A percentile compares a stretch with the other conserved stretches of the same genome.
These are phyloP conservation scores for Bothrops jararaca DNA, from an alignment of 2,113 vertebrate genomes.

Conservation along the genomic window DNA sequence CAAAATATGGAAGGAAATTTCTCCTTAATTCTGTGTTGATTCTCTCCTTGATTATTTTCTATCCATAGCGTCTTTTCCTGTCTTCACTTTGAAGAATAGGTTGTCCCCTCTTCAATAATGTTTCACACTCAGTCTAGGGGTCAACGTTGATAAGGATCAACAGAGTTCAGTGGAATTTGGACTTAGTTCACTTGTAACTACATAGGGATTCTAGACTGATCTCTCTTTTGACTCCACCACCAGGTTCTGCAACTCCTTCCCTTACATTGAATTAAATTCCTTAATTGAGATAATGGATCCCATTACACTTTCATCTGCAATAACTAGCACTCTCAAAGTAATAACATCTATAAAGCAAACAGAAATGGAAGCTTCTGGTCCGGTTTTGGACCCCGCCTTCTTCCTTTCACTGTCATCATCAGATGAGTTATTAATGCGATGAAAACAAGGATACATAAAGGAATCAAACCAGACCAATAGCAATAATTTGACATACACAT, in stretches of 20 bases:
- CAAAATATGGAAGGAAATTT: neutral
- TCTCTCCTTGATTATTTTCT: too few species aligned
- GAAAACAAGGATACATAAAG: constrained; percentile 67
- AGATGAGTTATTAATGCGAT: constrained; percentile 61
- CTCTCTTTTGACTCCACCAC: neutral
- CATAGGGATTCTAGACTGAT: neutral
- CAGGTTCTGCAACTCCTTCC: neutral
- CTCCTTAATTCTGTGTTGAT: too few species aligned
- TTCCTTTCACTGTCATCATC: constrained; percentile 49
- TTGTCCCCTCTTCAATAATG: too few species aligned
- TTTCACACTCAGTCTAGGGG: too few species aligned
- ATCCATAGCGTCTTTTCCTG: too few species aligned
- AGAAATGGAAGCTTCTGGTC: constrained; percentile 35
- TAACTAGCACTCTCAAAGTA: constrained; percentile 53
- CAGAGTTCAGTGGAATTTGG: too few species aligned
- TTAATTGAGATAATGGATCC: constrained; percentile 61
- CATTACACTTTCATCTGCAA: constrained; percentile 64
- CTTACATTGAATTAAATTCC: constrained; percentile 36
- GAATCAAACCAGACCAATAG: constrained; percentile 73
- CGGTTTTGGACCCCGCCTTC: constrained; percentile 12
- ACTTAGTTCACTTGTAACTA: too few species aligned
- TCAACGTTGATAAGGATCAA: too few species aligned
- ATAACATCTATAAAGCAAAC: constrained; percentile 55
- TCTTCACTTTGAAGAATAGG: too few species aligned
- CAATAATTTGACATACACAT: constrained; percentile 70